Conservation (phyloP, 2,888 invertebrate genomes). For the Melipona beecheii region DNA sequence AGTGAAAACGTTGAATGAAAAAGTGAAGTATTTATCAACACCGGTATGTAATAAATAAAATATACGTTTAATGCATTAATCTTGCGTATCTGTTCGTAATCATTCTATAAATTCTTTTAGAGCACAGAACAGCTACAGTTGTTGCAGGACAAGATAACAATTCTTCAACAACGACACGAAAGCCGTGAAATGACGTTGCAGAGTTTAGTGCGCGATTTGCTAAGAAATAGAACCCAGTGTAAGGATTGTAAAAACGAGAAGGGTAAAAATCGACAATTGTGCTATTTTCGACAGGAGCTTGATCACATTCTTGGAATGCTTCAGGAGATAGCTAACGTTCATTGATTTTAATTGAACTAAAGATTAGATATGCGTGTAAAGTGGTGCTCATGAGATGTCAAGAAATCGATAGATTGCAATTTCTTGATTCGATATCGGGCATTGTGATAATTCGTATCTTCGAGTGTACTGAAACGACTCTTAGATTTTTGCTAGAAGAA, state of each 20-base stretch:
- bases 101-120: slow-evolving; percentile 65
- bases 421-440: slow-evolving; percentile 53
- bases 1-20: slow-evolving; percentile 81
- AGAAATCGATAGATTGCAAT: slow-evolving; percentile 3
- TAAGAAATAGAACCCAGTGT: slow-evolving; percentile 80
- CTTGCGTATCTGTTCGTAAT: slow-evolving; percentile 6
- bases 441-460: slow-evolving; percentile 63
- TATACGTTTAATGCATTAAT: background rate
- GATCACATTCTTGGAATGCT: slow-evolving; percentile 82
- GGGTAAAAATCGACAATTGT: slow-evolving; percentile 78
- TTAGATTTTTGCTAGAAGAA: slow-evolving; percentile 13
- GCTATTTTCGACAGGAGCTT: slow-evolving; percentile 81
- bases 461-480: slow-evolving; percentile 7
- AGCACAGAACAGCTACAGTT: slow-evolving; percentile 80
- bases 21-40: slow-evolving; percentile 80
- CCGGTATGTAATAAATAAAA: slow-evolving; percentile 64
- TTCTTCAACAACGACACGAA: slow-evolving; percentile 82
- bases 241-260: slow-evolving; percentile 79
- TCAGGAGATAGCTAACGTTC: slow-evolving; percentile 80
- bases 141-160: slow-evolving; percentile 80
- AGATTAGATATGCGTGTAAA: background rate
- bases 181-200: slow-evolving; percentile 81
- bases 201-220: slow-evolving; percentile 79
- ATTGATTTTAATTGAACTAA: slow-evolving; percentile 57
- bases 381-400: slow-evolving; percentile 24